Evolutionary conservation across 2,888 invertebrate genomes (phyloP).

Genomic region (Cotesia congregata): DNA sequence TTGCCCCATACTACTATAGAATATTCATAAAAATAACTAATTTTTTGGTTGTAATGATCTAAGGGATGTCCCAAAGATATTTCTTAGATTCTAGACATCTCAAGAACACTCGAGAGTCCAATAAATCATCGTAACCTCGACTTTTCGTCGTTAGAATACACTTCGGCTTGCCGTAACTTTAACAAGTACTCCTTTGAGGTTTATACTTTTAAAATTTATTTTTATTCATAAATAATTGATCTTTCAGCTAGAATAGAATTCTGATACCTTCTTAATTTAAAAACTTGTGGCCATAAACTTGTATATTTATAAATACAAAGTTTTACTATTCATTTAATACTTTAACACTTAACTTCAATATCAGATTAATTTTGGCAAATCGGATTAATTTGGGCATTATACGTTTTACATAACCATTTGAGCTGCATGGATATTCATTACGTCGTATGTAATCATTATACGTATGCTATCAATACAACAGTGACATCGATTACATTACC

Average conservation of each 20-base stretch:
- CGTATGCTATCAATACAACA: no score
- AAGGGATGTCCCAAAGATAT: conserved; percentile 27
- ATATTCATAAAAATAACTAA: conserved; percentile 5
- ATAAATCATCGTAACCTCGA: conserved; percentile 36
- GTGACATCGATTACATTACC: no score
- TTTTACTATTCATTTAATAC: no score
- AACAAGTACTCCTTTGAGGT: conserved; percentile 17
- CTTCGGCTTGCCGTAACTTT: conserved; percentile 13
- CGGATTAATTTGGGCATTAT: no score
- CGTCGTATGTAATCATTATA: no score
- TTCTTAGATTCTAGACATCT: conserved; percentile 1
- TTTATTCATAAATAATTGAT: neutral
- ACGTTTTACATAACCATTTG: no score
- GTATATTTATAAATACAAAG: neutral
- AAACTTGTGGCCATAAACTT: neutral
- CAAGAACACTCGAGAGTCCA: conserved; percentile 26
- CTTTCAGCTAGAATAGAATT: neutral
- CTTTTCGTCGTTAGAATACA: conserved; percentile 17
- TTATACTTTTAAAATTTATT: neutral
- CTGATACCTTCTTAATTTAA: neutral
- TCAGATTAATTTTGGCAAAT: no score
- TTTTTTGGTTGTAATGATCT: conserved; percentile 32
- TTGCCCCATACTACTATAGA: no score
- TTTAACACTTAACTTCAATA: no score
- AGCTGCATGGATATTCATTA: no score